Evolutionary conservation across 2,797 vertebrate genomes (phyloP).

Genomic region (Gobio occitaniae): DNA sequence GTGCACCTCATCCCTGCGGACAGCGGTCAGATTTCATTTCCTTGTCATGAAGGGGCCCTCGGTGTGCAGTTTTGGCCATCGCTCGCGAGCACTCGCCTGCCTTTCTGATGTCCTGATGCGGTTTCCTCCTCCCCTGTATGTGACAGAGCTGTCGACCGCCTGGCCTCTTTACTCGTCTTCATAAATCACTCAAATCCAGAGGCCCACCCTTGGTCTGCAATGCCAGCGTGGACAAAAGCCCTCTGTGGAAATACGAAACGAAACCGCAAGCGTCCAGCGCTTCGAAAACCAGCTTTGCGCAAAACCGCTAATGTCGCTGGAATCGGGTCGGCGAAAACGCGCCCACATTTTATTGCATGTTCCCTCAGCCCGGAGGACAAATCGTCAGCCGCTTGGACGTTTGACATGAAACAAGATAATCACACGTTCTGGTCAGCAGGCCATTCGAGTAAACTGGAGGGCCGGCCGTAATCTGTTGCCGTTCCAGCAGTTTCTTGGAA

Average conservation of each 20-base stretch:
- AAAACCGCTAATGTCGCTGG: slow-evolving; percentile 51
- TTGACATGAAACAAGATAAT: slow-evolving; percentile 63
- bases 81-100: slow-evolving; percentile 7
- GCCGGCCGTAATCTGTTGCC: slow-evolving; percentile 51
- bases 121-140: slow-evolving; percentile 49
- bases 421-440: slow-evolving; percentile 62
- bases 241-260: slow-evolving; percentile 58
- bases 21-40: slow-evolving; percentile 45
- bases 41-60: slow-evolving; percentile 47
- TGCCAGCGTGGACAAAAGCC: slow-evolving; percentile 57
- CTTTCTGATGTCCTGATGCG: slow-evolving; percentile 52
- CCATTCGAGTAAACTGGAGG: slow-evolving; percentile 65
- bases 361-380: slow-evolving; percentile 55
- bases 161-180: slow-evolving; percentile 49
- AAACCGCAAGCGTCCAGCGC: slow-evolving; percentile 53
- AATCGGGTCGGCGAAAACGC: slow-evolving; percentile 51
- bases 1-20: slow-evolving; percentile 37
- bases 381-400: slow-evolving; percentile 48
- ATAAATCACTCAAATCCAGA: slow-evolving; percentile 64
- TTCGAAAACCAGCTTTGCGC: slow-evolving; percentile 66
- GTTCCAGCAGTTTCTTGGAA: slow-evolving; percentile 75
- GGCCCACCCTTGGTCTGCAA: slow-evolving; percentile 20
- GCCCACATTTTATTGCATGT: slow-evolving; percentile 56
- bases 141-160: slow-evolving; percentile 43
- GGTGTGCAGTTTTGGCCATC: slow-evolving; percentile 35